Base-by-base conservation (phyloP, 2,113 vertebrate genomes). In the Chaetura pelagica region DNA sequence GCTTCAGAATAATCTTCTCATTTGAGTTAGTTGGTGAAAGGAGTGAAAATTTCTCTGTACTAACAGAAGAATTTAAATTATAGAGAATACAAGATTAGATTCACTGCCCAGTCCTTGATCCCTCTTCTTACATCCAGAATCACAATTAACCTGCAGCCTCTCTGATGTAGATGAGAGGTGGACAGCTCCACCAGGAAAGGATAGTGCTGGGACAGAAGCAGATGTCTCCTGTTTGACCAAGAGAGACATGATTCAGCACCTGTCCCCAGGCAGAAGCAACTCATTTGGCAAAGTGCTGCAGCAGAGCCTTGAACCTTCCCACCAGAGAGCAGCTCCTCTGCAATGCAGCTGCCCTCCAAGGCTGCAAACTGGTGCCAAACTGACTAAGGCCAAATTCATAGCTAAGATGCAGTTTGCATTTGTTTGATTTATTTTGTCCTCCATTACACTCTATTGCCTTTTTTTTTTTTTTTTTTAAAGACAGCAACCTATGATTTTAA, bases 261-360 rank as follows among this genome's bases (percentile, higher is more conserved):
- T 86, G 82, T 88, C 91, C 94, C 88, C 35, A 48, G 61, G 90
- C 92, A 84, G 82, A 80, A 85, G 67, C 48, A 86, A 32, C 35
- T 90, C 83, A 59, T 42, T 87, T 78, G 77, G 87, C 93, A 92
- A 73, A 71, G 64, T 21, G 58, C 80, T 95, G 91, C 95, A 64
- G 74, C 54, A 84, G 35, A 85, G 84, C 84, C 87, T 83, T 58
- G 71, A 87, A 34, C 94, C 68, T 63, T 82, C 58, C 67, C 2
- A 0, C 42, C 81, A 59, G 64, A 87, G 61, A 95, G 91, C 83
- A 51, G 77, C 81, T 91, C 74, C 93, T 94, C 96, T 94, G 94
- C 95, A 97, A 93, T 93, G 93, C 94, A 96, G 96, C 82, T 97
- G 67, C 89, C 94, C 72, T 91, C 78, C 76, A 62, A 85, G 85